Evolutionary conservation across 2,888 invertebrate species (phyloP), one percentile per base, ranked within the genome.

Genomic region (Enchytraeus crypticus): DNA sequence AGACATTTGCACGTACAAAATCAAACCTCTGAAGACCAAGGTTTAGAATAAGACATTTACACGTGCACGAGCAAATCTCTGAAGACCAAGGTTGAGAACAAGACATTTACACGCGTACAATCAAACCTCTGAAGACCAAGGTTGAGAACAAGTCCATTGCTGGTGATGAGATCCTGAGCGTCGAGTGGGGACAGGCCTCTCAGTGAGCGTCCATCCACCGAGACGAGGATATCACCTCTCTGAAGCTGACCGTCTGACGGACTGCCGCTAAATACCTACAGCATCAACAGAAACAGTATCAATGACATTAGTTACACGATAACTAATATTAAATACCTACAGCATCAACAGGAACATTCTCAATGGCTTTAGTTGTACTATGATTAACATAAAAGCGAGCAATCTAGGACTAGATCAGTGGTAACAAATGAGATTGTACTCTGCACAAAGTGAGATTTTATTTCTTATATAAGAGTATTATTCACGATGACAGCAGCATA

Each of bases 191-290:
- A 84, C 74, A 93, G 83, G 76, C 89, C 88, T 64, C 89, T 84
- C 53, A 89, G 86, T 81, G 92, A 91, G 81, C 89, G 89, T 76
- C 89, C 90, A 77, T 88, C 88, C 72, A 95, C 88, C 82, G 90
- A 89, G 71, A 88, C 85, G 74, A 95, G 88, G 74, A 92, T 86
- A 82, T 95, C 95, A 70, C 93, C 93, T 68, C 90, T 85, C 70
- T 88, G 85, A 69, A 95, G 84, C 72, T 88, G 87, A 57, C 88
- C 87, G 72, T 88, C 87, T 18, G 89, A 86, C 1, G 90, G 90
- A 66, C 88, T 88, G 66, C 89, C 89, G 61, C 86, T 85, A 74
- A 89, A 88, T 75, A 92, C 91, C 93, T 95, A 84, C 32, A 27
- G 27, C n/a, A 26, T 29, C 2, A 46, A 21, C n/a, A 30, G 21